Conservation (phyloP, 2,113 vertebrate species). For the Toxostoma redivivum region DNA sequence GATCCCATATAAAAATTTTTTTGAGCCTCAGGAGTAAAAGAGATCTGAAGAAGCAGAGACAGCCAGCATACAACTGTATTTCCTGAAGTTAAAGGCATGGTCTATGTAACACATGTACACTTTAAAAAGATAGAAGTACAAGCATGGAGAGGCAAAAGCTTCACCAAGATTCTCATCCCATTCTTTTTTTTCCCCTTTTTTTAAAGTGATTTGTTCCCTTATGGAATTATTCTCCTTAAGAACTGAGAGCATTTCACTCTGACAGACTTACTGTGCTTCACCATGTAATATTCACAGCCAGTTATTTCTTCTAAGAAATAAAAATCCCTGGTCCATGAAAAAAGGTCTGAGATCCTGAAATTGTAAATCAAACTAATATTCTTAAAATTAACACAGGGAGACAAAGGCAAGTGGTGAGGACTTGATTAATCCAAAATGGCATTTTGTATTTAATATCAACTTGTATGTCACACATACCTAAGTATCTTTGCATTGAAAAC, state of each 20-base stretch:
- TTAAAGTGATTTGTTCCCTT: neutral
- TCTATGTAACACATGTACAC: neutral
- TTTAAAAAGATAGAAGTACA: neutral
- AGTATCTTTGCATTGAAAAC: neutral
- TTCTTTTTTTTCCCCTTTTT: fast-evolving
- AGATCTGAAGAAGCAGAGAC: neutral
- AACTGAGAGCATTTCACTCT: neutral
- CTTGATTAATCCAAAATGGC: neutral
- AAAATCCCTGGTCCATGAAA: neutral
- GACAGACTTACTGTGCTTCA: neutral
- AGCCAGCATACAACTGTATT: neutral
- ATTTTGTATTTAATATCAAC: neutral
- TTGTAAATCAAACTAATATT: neutral
- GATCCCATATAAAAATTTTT: neutral
- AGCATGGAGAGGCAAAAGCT: neutral
- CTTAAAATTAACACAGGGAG: neutral
- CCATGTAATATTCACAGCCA: neutral
- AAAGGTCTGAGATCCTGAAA: neutral
- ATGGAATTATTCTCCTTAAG: neutral
- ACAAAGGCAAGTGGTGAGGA: neutral
- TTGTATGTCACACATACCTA: neutral
- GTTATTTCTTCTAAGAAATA: neutral
- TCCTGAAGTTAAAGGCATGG: neutral
- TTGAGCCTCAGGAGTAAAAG: neutral
- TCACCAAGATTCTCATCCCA: neutral